Base-by-base conservation (phyloP, 2,888 invertebrate species). In the Labia minor region DNA sequence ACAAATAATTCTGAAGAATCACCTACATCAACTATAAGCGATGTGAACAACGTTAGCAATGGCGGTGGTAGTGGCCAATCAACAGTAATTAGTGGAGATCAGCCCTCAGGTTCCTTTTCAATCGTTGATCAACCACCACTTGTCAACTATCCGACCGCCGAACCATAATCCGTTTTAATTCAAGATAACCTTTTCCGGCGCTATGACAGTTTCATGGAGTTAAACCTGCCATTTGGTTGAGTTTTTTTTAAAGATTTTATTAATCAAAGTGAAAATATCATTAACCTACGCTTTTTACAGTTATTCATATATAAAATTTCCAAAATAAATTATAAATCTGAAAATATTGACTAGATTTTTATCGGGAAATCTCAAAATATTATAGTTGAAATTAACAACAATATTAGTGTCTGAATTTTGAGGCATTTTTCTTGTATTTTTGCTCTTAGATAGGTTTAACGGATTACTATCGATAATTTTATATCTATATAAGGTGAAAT, bases 401-500 rank as follows among this genome's bases (percentile, higher is more conserved):
- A 49, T 49, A 8, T 49, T 49, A 49, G 49, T 49, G 49, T n/a
- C 49, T 49, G 49, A 49, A 49, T 49, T 49, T 49, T 49, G 4
- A 49, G 2, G 49, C 49, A 49, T 49, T 49, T 49, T 49, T 49
- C 49, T 49, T 49, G 49, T 49, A 49, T 49, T 49, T 49, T 49
- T 49, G n/a, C 49, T 49, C 49, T 49, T 49, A 49, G 49, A 49
- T 49, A 49, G 49, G 49, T 49, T 49, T 49, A 49, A 49, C 49
- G 49, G 49, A 49, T 49, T 49, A n/a, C 14, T 49, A 49, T n/a
- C 49, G 49, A 49, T 49, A 14, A 49, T 49, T 49, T 49, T 49
- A 49, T 49, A 49, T 49, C 49, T 49, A 49, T n/a, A 49, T 49
- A 49, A 49, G 16, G n/a, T 49, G 49, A 49, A 49, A 49, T 49